Evolutionary conservation across 1,140 invertebrate species (phyloP).

Genomic region (Cydia splendana): DNA sequence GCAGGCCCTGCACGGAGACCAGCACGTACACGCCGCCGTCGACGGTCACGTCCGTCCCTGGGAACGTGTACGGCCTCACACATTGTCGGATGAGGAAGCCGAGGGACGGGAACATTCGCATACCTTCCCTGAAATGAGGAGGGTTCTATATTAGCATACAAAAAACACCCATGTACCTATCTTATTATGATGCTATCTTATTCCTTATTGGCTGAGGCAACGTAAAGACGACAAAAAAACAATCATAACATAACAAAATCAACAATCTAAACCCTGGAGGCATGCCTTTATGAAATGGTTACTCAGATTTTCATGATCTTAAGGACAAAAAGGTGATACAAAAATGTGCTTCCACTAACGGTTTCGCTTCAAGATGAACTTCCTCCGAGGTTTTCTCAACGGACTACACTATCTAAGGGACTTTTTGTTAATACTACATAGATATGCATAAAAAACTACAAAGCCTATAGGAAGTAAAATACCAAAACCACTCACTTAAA

Average conservation of each 20-base stretch:
- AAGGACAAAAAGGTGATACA: too few species aligned
- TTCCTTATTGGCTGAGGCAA: too few species aligned
- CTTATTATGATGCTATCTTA: too few species aligned
- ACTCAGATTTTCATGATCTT: too few species aligned
- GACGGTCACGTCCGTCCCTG: constrained; percentile 51
- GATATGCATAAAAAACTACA: background rate
- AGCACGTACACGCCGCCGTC: constrained; percentile 47
- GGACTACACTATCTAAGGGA: background rate
- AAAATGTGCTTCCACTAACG: too few species aligned
- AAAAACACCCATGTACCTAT: too few species aligned
- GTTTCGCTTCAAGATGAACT: too few species aligned
- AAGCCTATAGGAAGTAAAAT: background rate
- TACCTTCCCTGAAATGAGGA: constrained; percentile 56
- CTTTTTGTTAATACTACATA: background rate
- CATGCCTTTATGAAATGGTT: too few species aligned
- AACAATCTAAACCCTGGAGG: too few species aligned
- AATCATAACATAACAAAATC: too few species aligned
- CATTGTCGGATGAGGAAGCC: constrained; percentile 54
- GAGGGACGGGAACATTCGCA: constrained; percentile 61
- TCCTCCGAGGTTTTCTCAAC: too few species aligned
- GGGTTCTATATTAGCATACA: background rate
- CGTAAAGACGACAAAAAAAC: too few species aligned
- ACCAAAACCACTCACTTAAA: constrained; percentile 42
- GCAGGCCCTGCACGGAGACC: constrained; percentile 63
- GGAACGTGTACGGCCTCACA: constrained; percentile 60